phyloP scores from a whole-genome alignment of 2,113 vertebrate species.

The Chascanopsetta lugubris region DNA sequence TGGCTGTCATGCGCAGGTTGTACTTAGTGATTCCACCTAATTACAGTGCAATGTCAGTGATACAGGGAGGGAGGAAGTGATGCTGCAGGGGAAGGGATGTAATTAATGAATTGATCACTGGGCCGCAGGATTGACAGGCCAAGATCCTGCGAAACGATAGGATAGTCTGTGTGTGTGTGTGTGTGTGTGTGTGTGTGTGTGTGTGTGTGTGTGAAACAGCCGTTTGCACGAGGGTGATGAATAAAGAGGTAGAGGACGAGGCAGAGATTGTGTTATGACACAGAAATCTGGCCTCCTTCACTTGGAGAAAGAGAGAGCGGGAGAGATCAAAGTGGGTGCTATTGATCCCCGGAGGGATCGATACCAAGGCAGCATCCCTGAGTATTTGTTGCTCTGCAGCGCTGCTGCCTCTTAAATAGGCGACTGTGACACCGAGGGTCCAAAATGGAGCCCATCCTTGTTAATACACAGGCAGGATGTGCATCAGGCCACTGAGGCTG shows the following conservation, averaged over 20 bases:
- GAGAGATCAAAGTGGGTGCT: slow-evolving; percentile 77
- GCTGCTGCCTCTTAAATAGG: slow-evolving; percentile 63
- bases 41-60: slow-evolving; percentile 70
- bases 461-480: slow-evolving; percentile 37
- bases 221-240: slow-evolving; percentile 34
- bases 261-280: slow-evolving; percentile 51
- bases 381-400: slow-evolving; percentile 72
- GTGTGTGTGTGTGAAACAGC: slow-evolving; percentile 46
- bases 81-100: slow-evolving; percentile 67
- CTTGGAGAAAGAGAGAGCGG: slow-evolving; percentile 72
- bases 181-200: slow-evolving; percentile 1
- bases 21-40: slow-evolving; percentile 72
- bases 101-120: slow-evolving; percentile 78
- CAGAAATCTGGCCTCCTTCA: slow-evolving; percentile 50
- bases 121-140: slow-evolving; percentile 58
- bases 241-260: slow-evolving; percentile 47
- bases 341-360: slow-evolving; percentile 72
- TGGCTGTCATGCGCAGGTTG: slow-evolving; percentile 57
- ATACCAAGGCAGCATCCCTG: slow-evolving; percentile 72
- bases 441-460: no score
- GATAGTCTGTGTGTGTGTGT: slow-evolving; percentile 27
- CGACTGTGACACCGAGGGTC: slow-evolving; percentile 43
- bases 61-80: slow-evolving; percentile 49
- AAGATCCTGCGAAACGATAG: slow-evolving; percentile 53
- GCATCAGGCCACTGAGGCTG: not conserved